Evolutionary conservation across 2,888 invertebrate genomes (phyloP).

Genomic region (Nasonovia ribisnigri): DNA sequence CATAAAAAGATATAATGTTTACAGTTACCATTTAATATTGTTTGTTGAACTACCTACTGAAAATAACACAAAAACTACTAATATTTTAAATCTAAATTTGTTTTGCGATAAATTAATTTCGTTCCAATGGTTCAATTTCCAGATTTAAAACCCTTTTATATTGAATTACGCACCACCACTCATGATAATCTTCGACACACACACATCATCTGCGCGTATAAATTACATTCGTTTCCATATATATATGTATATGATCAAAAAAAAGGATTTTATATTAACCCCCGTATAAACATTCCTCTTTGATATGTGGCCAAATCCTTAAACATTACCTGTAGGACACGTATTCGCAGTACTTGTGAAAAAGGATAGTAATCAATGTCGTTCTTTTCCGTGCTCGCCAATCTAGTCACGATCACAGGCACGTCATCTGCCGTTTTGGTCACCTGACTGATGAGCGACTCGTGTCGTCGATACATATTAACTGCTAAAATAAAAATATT

Average conservation of each 20-base stretch:
- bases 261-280: conserved; percentile 29
- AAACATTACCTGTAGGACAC: conserved; percentile 71
- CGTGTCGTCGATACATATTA: conserved; percentile 64
- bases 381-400: conserved; percentile 64
- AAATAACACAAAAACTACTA: not conserved
- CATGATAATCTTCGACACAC: not conserved
- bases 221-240: not conserved
- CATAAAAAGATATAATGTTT: not conserved
- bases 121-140: not conserved
- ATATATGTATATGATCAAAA: not conserved
- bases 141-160: not conserved
- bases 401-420: conserved; percentile 67
- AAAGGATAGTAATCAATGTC: conserved; percentile 71
- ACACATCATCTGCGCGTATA: not conserved
- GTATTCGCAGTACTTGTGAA: conserved; percentile 74
- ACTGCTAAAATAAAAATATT: conserved; percentile 17
- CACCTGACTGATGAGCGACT: conserved; percentile 67
- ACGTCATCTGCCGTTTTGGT: conserved; percentile 67
- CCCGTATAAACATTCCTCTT: not conserved
- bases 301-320: not conserved
- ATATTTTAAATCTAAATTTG: not conserved
- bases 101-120: not conserved
- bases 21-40: not conserved
- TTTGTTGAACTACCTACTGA: not conserved
- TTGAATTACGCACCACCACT: not conserved